phyloP scores from a whole-genome alignment of 2,113 vertebrate genomes.

The Macquaria australasica region DNA sequence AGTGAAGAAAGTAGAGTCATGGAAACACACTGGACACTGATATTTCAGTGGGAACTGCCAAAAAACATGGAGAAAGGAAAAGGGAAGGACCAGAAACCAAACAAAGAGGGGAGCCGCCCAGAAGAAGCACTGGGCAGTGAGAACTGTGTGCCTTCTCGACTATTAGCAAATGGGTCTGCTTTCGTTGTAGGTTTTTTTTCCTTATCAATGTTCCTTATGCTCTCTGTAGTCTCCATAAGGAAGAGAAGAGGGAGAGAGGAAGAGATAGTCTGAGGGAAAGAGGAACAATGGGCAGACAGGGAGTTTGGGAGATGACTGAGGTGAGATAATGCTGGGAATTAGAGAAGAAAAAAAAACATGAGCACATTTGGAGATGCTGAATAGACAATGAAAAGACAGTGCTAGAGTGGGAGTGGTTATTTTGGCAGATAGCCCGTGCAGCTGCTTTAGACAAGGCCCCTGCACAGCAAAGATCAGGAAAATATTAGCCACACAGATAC shows the following conservation, averaged over 20 bases:
- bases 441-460: slow-evolving; percentile 66
- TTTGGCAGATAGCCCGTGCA: slow-evolving; percentile 72
- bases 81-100: slow-evolving; percentile 46
- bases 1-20: slow-evolving; percentile 17
- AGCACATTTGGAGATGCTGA: slow-evolving; percentile 49
- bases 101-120: slow-evolving; percentile 29
- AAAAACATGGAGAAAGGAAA: slow-evolving; percentile 36
- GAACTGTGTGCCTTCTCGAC: neutral
- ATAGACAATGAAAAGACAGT: slow-evolving; percentile 54
- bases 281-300: slow-evolving; percentile 16
- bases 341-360: slow-evolving; percentile 38
- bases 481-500: slow-evolving; percentile 52
- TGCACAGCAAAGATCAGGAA: slow-evolving; percentile 63
- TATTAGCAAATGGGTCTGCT: slow-evolving; percentile 29
- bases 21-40: slow-evolving; percentile 40
- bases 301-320: slow-evolving; percentile 49
- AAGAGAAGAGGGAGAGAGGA: slow-evolving; percentile 11
- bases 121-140: slow-evolving; percentile 11
- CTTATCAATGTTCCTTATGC: slow-evolving; percentile 35
- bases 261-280: slow-evolving; percentile 10
- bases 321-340: slow-evolving; percentile 55
- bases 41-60: slow-evolving; percentile 20
- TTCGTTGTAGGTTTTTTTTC: slow-evolving; percentile 11
- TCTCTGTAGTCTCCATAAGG: slow-evolving; percentile 15
- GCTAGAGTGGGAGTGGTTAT: slow-evolving; percentile 59